Conservation (phyloP, 2,888 invertebrate genomes). For the Sarcophaga rosellei region DNA sequence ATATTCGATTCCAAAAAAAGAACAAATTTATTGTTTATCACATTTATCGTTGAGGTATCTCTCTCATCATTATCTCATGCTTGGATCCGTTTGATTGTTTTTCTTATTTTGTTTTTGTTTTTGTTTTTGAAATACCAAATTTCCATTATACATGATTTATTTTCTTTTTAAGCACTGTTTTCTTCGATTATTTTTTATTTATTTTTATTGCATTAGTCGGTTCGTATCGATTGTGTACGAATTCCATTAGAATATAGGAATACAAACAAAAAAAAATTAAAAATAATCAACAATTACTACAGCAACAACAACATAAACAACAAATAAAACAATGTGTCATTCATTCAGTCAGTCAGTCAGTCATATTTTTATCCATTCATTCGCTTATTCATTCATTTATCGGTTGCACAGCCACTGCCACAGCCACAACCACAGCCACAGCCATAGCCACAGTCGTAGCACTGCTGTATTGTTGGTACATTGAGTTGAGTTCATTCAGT, state of each 20-base stretch:
- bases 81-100: background rate
- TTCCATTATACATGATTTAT: conserved; percentile 65
- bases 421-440: background rate
- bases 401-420: conserved; percentile 2
- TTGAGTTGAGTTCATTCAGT: conserved; percentile 51
- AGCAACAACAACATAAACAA: background rate
- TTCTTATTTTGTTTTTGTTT: background rate
- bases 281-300: background rate
- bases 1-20: background rate
- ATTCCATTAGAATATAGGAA: conserved; percentile 54
- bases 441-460: background rate
- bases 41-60: background rate
- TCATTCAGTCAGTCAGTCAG: conserved; percentile 50
- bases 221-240: conserved; percentile 46
- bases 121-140: conserved; percentile 17
- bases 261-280: background rate
- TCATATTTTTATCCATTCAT: conserved; percentile 10
- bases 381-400: conserved; percentile 29
- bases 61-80: background rate
- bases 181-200: background rate
- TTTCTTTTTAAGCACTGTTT: conserved; percentile 42
- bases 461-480: background rate
- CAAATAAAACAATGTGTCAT: conserved; percentile 66
- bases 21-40: background rate
- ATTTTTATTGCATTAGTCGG: conserved; percentile 52